These are phyloP conservation scores for Bettongia penicillata DNA, from an alignment of 2,113 vertebrate species.

Conservation along the genomic window DNA sequence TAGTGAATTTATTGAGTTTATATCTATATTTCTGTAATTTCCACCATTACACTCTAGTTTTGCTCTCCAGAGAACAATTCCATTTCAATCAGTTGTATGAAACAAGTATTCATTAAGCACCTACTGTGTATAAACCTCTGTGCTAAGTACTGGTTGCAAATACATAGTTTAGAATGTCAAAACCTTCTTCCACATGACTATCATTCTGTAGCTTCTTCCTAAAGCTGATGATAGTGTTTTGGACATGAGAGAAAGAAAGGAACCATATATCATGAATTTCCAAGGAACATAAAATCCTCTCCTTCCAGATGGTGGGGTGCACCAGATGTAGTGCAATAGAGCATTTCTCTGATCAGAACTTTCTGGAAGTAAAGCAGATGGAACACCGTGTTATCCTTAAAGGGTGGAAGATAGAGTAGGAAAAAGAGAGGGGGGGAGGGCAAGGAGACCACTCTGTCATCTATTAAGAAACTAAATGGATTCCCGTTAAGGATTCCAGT, in stretches of 20 bases:
- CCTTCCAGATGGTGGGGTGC: neutral
- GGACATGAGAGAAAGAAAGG: neutral
- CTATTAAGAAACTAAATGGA: neutral
- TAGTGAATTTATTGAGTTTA: neutral
- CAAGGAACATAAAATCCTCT: neutral
- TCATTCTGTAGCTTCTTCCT: neutral
- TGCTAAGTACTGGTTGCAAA: neutral
- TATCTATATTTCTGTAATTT: neutral
- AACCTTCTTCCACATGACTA: neutral
- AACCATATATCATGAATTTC: rapidly evolving
- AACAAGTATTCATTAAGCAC: neutral
- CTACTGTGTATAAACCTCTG: neutral
- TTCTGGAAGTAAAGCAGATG: conserved; percentile 1
- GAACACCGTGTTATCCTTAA: neutral
- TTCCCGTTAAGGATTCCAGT: neutral
- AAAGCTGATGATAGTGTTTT: neutral
- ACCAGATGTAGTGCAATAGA: neutral
- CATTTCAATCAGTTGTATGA: neutral
- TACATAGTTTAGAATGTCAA: neutral
- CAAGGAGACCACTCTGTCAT: neutral
- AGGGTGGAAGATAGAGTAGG: neutral
- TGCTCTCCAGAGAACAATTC: neutral
- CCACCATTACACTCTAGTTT: neutral
- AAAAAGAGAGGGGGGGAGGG: neutral
- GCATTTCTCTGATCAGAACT: neutral